Conservation (phyloP, 1,140 invertebrate species). For the Pissodes strobi region DNA sequence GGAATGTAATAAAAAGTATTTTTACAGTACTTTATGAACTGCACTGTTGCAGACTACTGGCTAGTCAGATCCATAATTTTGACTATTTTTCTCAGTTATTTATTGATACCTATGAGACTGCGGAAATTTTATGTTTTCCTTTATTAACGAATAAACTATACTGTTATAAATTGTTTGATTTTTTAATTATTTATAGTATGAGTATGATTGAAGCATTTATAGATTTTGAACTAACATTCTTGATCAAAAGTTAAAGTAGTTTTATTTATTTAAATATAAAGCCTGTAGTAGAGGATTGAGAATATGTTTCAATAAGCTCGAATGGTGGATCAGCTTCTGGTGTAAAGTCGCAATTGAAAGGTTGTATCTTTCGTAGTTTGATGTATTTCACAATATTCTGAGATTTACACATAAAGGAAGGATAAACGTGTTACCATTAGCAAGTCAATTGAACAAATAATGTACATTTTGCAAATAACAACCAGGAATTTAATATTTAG, state of each 20-base stretch:
- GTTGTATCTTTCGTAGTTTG: too few relatives aligned
- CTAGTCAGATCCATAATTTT: slow-evolving; percentile 26
- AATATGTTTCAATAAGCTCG: too few relatives aligned
- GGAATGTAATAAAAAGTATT: background rate
- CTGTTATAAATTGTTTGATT: slow-evolving; percentile 17
- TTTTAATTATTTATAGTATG: slow-evolving; percentile 22
- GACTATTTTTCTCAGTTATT: slow-evolving; percentile 35
- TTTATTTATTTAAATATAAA: background rate
- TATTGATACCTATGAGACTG: slow-evolving; percentile 39
- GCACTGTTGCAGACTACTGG: slow-evolving; percentile 1
- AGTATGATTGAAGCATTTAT: slow-evolving; percentile 12
- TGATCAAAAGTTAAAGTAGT: background rate
- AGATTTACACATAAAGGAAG: too few relatives aligned
- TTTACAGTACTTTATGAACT: slow-evolving; percentile 1
- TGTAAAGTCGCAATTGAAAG: too few relatives aligned
- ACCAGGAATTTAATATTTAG: too few relatives aligned
- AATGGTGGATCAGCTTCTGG: too few relatives aligned
- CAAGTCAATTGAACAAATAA: too few relatives aligned
- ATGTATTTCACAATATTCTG: too few relatives aligned
- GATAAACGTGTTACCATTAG: too few relatives aligned
- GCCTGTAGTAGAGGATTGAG: too few relatives aligned
- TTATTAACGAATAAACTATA: slow-evolving; percentile 23
- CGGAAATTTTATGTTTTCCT: slow-evolving; percentile 28
- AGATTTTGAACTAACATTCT: background rate
- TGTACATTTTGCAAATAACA: too few relatives aligned